Base-by-base conservation (phyloP, 1,140 invertebrate genomes). In the Cyrtorhinus lividipennis region DNA sequence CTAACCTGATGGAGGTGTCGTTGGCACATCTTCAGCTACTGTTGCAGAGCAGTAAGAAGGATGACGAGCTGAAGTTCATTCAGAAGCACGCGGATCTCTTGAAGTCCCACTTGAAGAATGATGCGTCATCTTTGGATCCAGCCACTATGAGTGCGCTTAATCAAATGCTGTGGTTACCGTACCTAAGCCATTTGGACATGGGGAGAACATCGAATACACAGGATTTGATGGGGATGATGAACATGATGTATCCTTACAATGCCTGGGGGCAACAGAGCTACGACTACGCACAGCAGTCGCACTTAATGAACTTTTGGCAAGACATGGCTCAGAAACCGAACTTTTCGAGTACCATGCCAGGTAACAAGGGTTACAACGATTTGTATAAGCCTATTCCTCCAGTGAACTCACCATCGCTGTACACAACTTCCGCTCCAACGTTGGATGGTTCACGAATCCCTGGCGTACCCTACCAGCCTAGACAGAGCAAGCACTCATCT, bases 1-100 rank as follows among this genome's bases (percentile, higher is more conserved):
- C 85, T 2, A 85, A 90, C 71, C 81, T 90, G 61, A 71, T 89
- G 3, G 86, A 88, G 1, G 83, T 90, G 66, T 86, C 85, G 24
- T 74, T 89, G 67, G 77, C 81, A 1, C 85, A 88, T 74, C 72
- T 90, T 22, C 85, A 88, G 72, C 79, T 79, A n/a, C 82, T 88
- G 22, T 70, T 88, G 72, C 63, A 73, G 69, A 66, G 63, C 44
- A 69, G 68, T 30, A 64, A 66, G 10, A 68, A 69, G 44, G 67
- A 70, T 22, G 67, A 67, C 48, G 62, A 67, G 66, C 65, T 66
- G 13, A 59, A 65, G 44, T 71, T 68, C 57, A 57, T 66, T 48
- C 60, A 65, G 64, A 62, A 66, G 63, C 66, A 67, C 46, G 63
- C 61, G 53, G 64, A 66, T 20, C 44, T 60, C n/a, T 56, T 64